These are phyloP conservation scores for Sprattus sprattus DNA, from an alignment of 2,113 vertebrate genomes.

Conservation along the genomic window DNA sequence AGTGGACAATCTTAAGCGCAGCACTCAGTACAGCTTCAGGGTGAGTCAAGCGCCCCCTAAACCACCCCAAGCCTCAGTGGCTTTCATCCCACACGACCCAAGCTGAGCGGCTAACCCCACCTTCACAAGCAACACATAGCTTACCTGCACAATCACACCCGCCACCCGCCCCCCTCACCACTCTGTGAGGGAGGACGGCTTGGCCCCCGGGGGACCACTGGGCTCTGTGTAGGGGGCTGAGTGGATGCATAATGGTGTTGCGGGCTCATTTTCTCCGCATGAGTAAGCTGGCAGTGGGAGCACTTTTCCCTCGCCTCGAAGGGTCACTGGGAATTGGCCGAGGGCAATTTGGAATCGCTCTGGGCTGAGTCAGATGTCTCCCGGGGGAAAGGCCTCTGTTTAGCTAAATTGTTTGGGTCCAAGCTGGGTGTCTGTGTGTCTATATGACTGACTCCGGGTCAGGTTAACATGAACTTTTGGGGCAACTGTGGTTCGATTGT, in stretches of 20 bases:
- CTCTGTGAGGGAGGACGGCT: no score
- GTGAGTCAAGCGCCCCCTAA: conserved; percentile 64
- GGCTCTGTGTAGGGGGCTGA: background rate
- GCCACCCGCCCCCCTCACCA: no score
- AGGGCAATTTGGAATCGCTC: background rate
- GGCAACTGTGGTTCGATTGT: background rate
- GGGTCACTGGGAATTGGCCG: background rate
- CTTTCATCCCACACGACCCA: background rate
- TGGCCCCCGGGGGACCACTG: no score
- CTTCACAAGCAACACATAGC: background rate
- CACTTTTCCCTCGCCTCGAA: no score
- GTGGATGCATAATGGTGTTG: background rate
- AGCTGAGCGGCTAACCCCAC: no score
- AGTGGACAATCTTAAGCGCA: conserved; percentile 95
- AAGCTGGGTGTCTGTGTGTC: background rate
- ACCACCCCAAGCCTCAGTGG: no score
- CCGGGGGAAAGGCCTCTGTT: background rate
- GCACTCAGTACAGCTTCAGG: conserved; percentile 98
- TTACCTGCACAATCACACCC: background rate
- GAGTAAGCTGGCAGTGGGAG: background rate
- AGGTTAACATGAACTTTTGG: background rate
- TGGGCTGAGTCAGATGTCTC: background rate
- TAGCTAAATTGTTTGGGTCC: background rate
- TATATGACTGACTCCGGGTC: background rate
- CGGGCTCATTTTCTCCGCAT: background rate